Conservation (phyloP, 2,113 vertebrate species). For the Anguilla rostrata region DNA sequence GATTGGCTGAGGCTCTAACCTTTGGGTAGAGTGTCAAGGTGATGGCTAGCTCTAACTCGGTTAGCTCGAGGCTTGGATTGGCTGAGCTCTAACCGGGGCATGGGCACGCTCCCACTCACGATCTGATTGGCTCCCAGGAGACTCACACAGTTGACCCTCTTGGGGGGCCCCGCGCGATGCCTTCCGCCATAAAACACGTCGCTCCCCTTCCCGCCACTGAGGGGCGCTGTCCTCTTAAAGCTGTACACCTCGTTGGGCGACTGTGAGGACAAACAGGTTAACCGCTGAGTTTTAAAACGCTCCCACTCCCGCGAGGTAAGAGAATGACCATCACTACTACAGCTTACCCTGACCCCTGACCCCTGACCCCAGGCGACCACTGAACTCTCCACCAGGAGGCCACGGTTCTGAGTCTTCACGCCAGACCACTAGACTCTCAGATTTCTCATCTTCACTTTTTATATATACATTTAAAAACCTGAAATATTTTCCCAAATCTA, state of each 20-base stretch:
- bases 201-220: constrained; percentile 56
- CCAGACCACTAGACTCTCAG: too few species aligned
- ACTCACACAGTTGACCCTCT: constrained; percentile 79
- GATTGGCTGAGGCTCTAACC: constrained; percentile 67
- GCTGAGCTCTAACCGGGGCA: too few species aligned
- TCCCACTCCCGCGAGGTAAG: neutral
- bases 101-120: too few species aligned
- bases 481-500: too few species aligned
- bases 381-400: neutral
- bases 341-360: neutral
- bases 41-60: too few species aligned
- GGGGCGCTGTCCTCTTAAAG: constrained; percentile 76
- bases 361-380: neutral
- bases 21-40: too few species aligned
- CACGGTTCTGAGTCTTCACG: too few species aligned
- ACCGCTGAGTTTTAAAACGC: neutral
- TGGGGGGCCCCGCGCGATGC: constrained; percentile 59
- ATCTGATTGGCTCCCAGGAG: constrained; percentile 85
- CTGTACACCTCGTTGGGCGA: constrained; percentile 91
- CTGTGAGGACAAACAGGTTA: constrained; percentile 57
- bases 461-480: too few species aligned
- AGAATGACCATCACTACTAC: neutral
- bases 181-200: constrained; percentile 73
- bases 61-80: too few species aligned
- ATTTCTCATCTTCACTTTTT: too few species aligned